A percentile compares a stretch with the other conserved stretches of the same genome.
Conservation (phyloP, 2,888 invertebrate genomes). For the Troides aeacus region DNA sequence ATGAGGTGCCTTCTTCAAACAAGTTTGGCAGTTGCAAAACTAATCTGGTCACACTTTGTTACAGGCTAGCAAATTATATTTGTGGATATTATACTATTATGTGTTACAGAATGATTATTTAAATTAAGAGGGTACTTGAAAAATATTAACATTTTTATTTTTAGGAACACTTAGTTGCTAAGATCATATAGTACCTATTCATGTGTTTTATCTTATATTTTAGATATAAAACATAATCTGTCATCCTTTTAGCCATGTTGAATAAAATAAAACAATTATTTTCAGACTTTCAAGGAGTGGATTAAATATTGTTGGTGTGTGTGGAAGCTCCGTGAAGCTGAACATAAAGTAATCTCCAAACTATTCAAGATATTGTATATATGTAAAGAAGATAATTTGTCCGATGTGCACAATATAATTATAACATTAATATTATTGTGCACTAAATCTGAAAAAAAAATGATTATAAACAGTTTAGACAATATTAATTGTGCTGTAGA, state of each 20-base stretch:
- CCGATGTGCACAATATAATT: slow-evolving; percentile 50
- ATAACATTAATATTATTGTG: slow-evolving; percentile 53
- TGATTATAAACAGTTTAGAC: slow-evolving; percentile 45
- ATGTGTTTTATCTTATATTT: too few relatives aligned
- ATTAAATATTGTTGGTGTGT: slow-evolving; percentile 63
- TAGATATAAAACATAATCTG: background rate
- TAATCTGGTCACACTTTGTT: too few relatives aligned
- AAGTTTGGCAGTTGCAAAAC: too few relatives aligned
- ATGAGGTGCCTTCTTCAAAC: too few relatives aligned
- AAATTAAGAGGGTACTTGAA: too few relatives aligned
- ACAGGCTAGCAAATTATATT: too few relatives aligned
- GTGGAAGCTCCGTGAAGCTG: slow-evolving; percentile 50
- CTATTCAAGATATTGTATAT: slow-evolving; percentile 61
- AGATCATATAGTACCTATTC: too few relatives aligned
- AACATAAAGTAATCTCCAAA: slow-evolving; percentile 54
- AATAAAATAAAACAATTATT: slow-evolving; percentile 29
- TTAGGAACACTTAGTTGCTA: too few relatives aligned
- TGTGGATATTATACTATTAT: too few relatives aligned
- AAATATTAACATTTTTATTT: too few relatives aligned
- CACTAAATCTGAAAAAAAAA: slow-evolving; percentile 46
- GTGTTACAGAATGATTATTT: too few relatives aligned
- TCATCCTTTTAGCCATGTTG: background rate
- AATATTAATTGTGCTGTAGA: slow-evolving; percentile 37
- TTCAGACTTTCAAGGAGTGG: slow-evolving; percentile 66
- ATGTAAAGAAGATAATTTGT: slow-evolving; percentile 44